Percentiles rank a stretch among this genome's conserved stretches.
Evolutionary conservation across 2,113 vertebrate genomes (phyloP).

Genomic region (Apaloderma vittatum): DNA sequence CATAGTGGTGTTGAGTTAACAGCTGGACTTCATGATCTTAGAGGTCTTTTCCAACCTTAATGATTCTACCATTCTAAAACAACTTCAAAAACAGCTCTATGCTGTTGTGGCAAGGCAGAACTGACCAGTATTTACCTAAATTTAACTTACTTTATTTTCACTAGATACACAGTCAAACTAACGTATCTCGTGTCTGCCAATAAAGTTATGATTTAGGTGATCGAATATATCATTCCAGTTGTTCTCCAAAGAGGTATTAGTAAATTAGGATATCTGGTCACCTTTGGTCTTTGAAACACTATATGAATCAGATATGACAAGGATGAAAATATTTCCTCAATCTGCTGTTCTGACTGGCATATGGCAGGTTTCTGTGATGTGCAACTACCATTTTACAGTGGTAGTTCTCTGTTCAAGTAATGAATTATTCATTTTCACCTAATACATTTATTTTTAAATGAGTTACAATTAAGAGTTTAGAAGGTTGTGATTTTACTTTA

Average conservation of each 20-base stretch:
- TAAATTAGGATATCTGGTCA: neutral
- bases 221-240: neutral
- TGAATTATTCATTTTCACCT: neutral
- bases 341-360: neutral
- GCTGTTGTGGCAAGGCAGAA: neutral
- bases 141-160: neutral
- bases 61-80: neutral
- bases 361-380: neutral
- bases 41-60: too few species aligned
- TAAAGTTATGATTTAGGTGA: neutral
- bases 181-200: neutral
- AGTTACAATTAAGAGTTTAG: neutral
- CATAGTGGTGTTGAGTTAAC: too few species aligned
- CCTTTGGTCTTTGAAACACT: neutral
- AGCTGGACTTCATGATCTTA: too few species aligned
- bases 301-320: neutral
- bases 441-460: neutral
- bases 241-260: neutral
- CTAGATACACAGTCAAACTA: neutral
- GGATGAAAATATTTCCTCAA: neutral
- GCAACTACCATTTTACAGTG: neutral
- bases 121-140: neutral
- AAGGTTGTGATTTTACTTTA: neutral
- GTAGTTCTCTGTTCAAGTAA: neutral
- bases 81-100: neutral